phyloP scores from a whole-genome alignment of 1,140 invertebrate genomes.

The Latrodectus geometricus region DNA sequence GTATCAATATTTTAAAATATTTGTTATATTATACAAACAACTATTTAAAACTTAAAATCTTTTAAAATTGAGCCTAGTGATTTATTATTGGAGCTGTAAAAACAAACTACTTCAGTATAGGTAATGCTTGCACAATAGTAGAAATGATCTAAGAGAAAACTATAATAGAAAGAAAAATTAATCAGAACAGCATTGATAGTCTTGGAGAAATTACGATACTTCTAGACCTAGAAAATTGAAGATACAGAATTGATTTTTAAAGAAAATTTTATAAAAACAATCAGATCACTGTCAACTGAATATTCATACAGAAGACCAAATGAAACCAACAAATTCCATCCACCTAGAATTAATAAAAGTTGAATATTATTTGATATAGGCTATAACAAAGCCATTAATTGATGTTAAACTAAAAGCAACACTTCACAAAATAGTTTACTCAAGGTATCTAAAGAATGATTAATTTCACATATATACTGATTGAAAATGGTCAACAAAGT shows the following conservation, averaged over 20 bases:
- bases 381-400: neutral
- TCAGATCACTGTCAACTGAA: neutral
- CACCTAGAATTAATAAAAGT: neutral
- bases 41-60: neutral
- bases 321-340: neutral
- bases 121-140: neutral
- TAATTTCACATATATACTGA: neutral
- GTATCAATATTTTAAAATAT: too few relatives aligned
- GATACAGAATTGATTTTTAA: neutral
- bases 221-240: neutral
- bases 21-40: too few relatives aligned
- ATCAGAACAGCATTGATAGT: neutral
- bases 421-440: neutral
- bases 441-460: neutral
- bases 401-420: neutral
- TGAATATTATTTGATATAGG: neutral
- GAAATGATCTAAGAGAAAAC: neutral
- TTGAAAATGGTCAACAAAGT: neutral
- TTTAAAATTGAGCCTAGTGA: neutral
- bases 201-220: neutral
- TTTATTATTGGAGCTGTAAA: neutral
- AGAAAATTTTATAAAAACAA: neutral
- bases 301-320: neutral
- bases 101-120: slow-evolving; percentile 8
- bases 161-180: neutral